These are phyloP conservation scores for Andrena camellia DNA, from an alignment of 2,888 invertebrate species.

Conservation along the genomic window DNA sequence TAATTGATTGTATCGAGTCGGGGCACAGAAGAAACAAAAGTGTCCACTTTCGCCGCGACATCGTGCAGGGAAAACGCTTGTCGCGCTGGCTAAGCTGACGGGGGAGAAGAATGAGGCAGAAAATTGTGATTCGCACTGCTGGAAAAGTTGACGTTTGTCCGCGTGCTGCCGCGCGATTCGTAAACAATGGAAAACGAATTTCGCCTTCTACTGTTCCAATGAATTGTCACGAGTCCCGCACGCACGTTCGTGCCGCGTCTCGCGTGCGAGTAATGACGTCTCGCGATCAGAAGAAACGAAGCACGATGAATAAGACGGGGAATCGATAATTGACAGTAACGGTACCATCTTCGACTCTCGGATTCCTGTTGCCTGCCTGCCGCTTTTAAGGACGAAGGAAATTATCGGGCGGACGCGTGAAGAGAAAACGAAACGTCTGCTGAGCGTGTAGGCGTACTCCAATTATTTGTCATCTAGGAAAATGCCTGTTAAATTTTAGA, in stretches of 20 bases:
- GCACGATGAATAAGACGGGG: constrained; percentile 9
- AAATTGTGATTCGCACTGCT: not conserved
- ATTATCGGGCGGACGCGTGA: not conserved
- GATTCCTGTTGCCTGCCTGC: not conserved
- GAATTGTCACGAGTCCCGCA: constrained; percentile 21
- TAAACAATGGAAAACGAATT: constrained; percentile 23
- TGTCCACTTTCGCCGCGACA: constrained; percentile 38
- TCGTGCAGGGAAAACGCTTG: not conserved
- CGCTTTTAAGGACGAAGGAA: not conserved
- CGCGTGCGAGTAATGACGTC: constrained; percentile 46
- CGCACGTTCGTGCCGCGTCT: not conserved
- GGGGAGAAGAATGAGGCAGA: not conserved
- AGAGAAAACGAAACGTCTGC: not conserved
- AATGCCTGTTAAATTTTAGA: too few species aligned
- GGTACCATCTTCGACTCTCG: constrained; percentile 38
- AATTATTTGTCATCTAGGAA: not conserved
- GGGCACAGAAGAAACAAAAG: not conserved
- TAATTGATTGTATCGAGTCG: constrained; percentile 15
- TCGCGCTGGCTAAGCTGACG: not conserved
- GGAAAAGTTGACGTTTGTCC: not conserved
- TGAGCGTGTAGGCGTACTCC: not conserved
- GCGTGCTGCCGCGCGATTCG: not conserved
- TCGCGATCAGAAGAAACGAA: not conserved
- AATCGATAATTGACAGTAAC: constrained; percentile 53
- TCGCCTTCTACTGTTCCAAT: constrained; percentile 18